A percentile compares a stretch with the other conserved stretches of the same genome.
Evolutionary conservation across 2,888 invertebrate genomes (phyloP).

Genomic region (Tricholauxania praeusta): DNA sequence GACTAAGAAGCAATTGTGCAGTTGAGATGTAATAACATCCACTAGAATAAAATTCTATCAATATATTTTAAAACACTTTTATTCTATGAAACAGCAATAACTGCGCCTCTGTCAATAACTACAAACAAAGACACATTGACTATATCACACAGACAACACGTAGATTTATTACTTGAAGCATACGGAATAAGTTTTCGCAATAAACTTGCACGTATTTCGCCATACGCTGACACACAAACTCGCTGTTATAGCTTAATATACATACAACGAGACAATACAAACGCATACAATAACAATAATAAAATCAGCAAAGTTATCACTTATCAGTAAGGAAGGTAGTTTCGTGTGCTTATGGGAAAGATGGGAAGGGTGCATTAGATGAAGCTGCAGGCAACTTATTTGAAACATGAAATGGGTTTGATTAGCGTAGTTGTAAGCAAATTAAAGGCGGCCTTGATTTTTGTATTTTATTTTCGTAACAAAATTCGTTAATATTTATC

Average conservation of each 20-base stretch:
- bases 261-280: not conserved
- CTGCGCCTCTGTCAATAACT: too few relatives aligned
- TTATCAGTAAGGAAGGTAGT: not conserved
- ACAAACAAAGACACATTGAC: constrained; percentile 5
- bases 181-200: constrained; percentile 23
- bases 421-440: constrained; percentile 26
- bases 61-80: too few relatives aligned
- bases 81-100: too few relatives aligned
- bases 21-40: too few relatives aligned
- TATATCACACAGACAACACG: not conserved
- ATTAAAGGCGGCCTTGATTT: constrained; percentile 14
- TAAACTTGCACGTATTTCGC: not conserved
- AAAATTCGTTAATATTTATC: too few relatives aligned
- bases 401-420: constrained; percentile 26
- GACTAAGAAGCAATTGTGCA: too few relatives aligned
- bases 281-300: constrained; percentile 8
- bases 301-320: constrained; percentile 27
- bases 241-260: not conserved
- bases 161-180: constrained; percentile 26
- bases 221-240: constrained; percentile 10
- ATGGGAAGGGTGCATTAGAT: too few relatives aligned
- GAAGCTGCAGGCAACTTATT: too few relatives aligned
- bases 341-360: too few relatives aligned
- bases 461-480: too few relatives aligned
- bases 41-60: too few relatives aligned